Percentiles rank a stretch among this genome's conserved stretches.
These are phyloP conservation scores for Brachionus manjavacas DNA, from an alignment of 1,140 invertebrate species.

Conservation along the genomic window DNA sequence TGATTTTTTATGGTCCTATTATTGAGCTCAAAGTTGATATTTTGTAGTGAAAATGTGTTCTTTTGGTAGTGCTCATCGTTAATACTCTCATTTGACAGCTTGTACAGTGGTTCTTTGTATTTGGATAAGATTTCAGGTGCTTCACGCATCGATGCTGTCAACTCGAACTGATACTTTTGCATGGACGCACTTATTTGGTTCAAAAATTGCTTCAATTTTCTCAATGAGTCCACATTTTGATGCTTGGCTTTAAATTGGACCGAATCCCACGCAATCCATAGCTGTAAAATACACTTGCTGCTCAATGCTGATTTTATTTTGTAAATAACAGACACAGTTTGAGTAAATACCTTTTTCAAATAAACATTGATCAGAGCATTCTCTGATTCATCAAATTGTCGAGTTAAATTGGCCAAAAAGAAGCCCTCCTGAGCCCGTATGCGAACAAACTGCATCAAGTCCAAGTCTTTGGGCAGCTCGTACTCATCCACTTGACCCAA, in stretches of 20 bases:
- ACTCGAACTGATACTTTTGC: not conserved
- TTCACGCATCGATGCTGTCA: not conserved
- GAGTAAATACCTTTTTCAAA: constrained; percentile 34
- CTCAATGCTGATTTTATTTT: not conserved
- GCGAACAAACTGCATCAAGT: not conserved
- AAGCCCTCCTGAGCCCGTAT: constrained; percentile 10
- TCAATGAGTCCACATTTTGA: not conserved
- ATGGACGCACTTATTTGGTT: not conserved
- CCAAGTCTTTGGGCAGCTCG: not conserved
- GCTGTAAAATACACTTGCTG: not conserved
- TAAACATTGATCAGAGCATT: not conserved
- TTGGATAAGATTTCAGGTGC: constrained; percentile 14
- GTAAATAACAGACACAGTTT: not conserved
- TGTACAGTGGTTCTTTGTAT: constrained; percentile 37
- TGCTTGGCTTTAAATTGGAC: constrained; percentile 1
- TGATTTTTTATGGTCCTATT: not conserved
- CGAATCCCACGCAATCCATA: not conserved
- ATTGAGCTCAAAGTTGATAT: constrained; percentile 36
- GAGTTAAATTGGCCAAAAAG: not conserved
- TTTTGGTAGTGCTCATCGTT: not conserved
- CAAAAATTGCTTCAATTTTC: not conserved
- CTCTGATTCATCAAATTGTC: not conserved
- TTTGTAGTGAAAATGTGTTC: not conserved
- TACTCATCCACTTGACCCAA: not conserved
- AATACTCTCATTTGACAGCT: not conserved